Percentiles rank a stretch among this genome's conserved stretches.
These are phyloP conservation scores for Syngnathus rostellatus DNA, from an alignment of 2,797 vertebrate species.

Conservation along the genomic window DNA sequence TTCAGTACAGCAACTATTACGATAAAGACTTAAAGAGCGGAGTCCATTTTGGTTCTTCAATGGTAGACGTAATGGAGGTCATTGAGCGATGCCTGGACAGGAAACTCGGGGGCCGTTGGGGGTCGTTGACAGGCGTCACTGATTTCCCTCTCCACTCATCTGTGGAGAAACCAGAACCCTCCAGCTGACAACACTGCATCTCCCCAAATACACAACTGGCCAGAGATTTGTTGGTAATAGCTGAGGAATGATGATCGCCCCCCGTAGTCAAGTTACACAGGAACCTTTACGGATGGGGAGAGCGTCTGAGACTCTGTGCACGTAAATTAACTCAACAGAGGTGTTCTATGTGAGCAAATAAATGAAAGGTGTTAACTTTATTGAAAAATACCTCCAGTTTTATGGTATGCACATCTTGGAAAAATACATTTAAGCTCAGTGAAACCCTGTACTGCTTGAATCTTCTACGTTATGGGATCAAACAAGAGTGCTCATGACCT, in stretches of 20 bases:
- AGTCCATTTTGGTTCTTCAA: slow-evolving; percentile 60
- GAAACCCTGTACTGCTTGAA: slow-evolving; percentile 11
- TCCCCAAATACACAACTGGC: slow-evolving; percentile 43
- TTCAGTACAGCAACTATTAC: slow-evolving; percentile 45
- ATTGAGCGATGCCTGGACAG: slow-evolving; percentile 54
- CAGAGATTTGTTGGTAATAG: slow-evolving; percentile 58
- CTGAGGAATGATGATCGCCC: slow-evolving; percentile 57
- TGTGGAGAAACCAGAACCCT: slow-evolving; percentile 50
- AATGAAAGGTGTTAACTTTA: neutral
- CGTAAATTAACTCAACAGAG: neutral
- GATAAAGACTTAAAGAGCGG: slow-evolving; percentile 47
- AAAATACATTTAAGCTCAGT: slow-evolving; percentile 19
- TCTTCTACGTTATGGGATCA: slow-evolving; percentile 29
- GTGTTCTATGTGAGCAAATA: neutral
- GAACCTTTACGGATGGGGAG: slow-evolving; percentile 35
- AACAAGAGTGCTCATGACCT: slow-evolving; percentile 14
- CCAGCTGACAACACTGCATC: slow-evolving; percentile 60
- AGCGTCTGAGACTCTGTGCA: slow-evolving; percentile 21
- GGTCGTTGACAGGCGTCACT: slow-evolving; percentile 55
- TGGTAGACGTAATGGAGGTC: slow-evolving; percentile 52
- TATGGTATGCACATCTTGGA: neutral
- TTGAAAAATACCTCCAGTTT: neutral
- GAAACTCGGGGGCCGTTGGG: slow-evolving; percentile 48
- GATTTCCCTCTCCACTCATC: slow-evolving; percentile 56
- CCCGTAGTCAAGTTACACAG: slow-evolving; percentile 43